Evolutionary conservation across 2,113 vertebrate genomes (phyloP), one percentile per base, ranked within the genome.

Genomic region (Elachura formosa): DNA sequence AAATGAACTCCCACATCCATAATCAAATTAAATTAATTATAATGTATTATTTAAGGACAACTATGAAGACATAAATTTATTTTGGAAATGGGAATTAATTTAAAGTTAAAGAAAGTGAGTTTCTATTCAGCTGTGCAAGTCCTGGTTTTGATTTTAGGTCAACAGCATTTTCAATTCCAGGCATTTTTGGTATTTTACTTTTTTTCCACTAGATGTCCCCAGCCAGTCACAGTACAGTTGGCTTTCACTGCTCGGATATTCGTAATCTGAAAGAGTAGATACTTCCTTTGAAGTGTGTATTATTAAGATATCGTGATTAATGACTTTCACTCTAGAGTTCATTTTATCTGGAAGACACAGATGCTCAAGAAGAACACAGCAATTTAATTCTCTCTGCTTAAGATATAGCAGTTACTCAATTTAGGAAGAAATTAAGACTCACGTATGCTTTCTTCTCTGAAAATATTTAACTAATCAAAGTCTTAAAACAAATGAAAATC

Each of bases 141-240:
- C 38, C 31, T n/a, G 15, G 34, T 79, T 86, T 25, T 46, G 16
- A 41, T 73, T 64, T 68, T 54, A 19, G 9, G 3, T 4, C 20
- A 34, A 17, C 12, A 23, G 36, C 15, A 11, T 43, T 85, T 48
- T 49, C 4, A 25, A 3, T 12, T 49, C 26, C 49, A 0, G 21
- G 8, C 3, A 33, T 34, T 77, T 68, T 69, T 22, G 69, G 41
- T 56, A 58, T 90, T 97, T 96, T 89, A 38, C 68, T 25, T 54
- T 96, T 94, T 55, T 18, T 82, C 98, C 98, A 98, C 98, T 97
- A 98, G 98, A 98, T 98, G 98, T 97, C 98, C 96, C 97, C 96
- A 98, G 95, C 54, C 82, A 7, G 97, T 95, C 97, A 87, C 52
- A 59, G 52, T 74, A 77, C 38, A 8, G 43, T 80, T 82, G 77